phyloP scores from a whole-genome alignment of 1,140 invertebrate species.

The Microvelia longipes region DNA sequence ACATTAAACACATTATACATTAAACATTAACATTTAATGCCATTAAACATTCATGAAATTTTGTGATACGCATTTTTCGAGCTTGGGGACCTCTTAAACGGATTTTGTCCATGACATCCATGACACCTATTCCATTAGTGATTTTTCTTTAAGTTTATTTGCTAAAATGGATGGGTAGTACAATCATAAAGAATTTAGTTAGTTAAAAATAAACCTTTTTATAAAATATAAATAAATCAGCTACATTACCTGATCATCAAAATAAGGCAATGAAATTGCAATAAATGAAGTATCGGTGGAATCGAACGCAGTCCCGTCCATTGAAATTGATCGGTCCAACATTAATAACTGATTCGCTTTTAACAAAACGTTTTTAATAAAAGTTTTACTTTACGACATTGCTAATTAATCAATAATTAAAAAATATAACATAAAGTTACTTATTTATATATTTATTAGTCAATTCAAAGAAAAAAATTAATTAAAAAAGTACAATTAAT shows the following conservation, averaged over 20 bases:
- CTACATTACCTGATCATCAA: not conserved
- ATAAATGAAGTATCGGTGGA: not conserved
- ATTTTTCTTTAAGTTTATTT: no score
- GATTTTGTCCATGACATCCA: not conserved
- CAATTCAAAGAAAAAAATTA: no score
- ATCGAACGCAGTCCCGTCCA: not conserved
- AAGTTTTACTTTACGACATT: no score
- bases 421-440: no score
- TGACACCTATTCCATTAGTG: not conserved
- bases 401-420: no score
- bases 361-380: no score
- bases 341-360: no score
- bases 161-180: not conserved
- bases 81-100: not conserved
- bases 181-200: not conserved
- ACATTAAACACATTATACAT: no score
- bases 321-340: no score
- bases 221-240: not conserved
- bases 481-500: no score
- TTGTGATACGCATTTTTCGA: not conserved
- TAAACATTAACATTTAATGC: no score
- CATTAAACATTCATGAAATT: not conserved
- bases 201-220: not conserved
- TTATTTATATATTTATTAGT: no score
- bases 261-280: not conserved